A percentile compares a stretch with the other conserved stretches of the same genome.
phyloP scores from a whole-genome alignment of 2,797 vertebrate species.

The Columba guinea region DNA sequence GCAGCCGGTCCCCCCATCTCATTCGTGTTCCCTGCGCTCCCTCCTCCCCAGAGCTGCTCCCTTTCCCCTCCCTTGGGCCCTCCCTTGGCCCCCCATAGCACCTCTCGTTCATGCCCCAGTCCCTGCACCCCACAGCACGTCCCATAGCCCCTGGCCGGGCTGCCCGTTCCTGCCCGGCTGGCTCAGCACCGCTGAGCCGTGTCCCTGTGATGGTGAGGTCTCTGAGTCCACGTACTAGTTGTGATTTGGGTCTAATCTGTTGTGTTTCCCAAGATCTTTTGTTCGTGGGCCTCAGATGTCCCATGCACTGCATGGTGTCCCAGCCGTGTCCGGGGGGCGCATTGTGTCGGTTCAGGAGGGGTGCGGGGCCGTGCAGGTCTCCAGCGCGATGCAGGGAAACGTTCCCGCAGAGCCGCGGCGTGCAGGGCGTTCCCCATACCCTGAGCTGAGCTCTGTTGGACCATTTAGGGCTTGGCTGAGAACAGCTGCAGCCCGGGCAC shows the following conservation, averaged over 20 bases:
- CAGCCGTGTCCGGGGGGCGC: fast-evolving
- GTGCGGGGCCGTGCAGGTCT: neutral
- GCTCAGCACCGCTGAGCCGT: neutral
- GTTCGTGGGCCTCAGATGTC: neutral
- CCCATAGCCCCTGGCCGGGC: neutral
- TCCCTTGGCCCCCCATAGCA: neutral
- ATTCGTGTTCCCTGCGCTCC: neutral
- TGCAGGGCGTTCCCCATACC: no score
- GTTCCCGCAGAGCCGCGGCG: fast-evolving
- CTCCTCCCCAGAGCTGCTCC: neutral
- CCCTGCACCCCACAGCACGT: neutral
- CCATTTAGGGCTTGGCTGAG: neutral
- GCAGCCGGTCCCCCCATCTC: neutral
- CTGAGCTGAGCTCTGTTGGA: neutral
- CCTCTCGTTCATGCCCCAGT: neutral
- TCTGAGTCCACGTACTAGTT: neutral
- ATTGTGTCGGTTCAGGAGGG: neutral
- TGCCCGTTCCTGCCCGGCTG: neutral
- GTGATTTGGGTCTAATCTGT: no score
- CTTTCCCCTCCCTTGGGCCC: neutral
- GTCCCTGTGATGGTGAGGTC: no score
- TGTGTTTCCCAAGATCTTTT: neutral
- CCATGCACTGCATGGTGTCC: neutral
- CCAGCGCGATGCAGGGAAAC: neutral
- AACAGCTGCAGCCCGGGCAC: neutral